Evolutionary conservation across 2,113 vertebrate species (phyloP), one percentile per base, ranked within the genome.

Genomic region (Semicossyphus pulcher): DNA sequence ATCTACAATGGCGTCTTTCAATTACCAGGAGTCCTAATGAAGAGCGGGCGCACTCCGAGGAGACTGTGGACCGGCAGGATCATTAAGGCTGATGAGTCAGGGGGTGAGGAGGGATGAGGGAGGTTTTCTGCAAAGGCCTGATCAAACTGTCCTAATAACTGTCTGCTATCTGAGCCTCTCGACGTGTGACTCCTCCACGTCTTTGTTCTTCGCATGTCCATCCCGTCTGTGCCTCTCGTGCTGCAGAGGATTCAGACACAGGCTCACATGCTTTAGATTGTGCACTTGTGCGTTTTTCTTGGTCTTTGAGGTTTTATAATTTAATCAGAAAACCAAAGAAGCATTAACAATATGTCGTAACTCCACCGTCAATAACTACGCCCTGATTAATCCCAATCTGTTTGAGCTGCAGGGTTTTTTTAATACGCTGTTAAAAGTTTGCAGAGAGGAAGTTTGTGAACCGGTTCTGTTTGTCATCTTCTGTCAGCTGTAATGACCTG

Each of bases 11-110:
- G 0, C 23, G 16, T 47, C 72, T 64, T 79, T 80, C 62, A 76
- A 49, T 76, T 76, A 76, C 26, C 18, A 1, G 45, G 26, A 29
- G 20, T 4, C 37, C 49, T 76, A 76, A 84, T 80, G 77, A 80
- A 54, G 37, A 28, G 56, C 61, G 42, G 70, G 28, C 23, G 0
- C 23, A 15, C 58, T 36, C 41, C 5, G 63, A 1, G 34, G 61
- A 54, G 69, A 59, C 58, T 1, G 23, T 53, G 61, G 67, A 76
- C 48, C 10, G 37, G 63, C 64, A 21, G 60, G 21, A 66, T 79
- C 76, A 56, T 77, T 77, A 66, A 44, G 31, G 53, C 39, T 31
- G 64, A 74, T 78, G 84, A 80, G 76, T 72, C 79, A 76, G 72
- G 65, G 64, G 80, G 37, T 66, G 29, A 39, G 48, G 4, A 7